These are phyloP conservation scores for Ptilonorhynchus violaceus DNA, from an alignment of 2,113 vertebrate genomes.

Conservation along the genomic window DNA sequence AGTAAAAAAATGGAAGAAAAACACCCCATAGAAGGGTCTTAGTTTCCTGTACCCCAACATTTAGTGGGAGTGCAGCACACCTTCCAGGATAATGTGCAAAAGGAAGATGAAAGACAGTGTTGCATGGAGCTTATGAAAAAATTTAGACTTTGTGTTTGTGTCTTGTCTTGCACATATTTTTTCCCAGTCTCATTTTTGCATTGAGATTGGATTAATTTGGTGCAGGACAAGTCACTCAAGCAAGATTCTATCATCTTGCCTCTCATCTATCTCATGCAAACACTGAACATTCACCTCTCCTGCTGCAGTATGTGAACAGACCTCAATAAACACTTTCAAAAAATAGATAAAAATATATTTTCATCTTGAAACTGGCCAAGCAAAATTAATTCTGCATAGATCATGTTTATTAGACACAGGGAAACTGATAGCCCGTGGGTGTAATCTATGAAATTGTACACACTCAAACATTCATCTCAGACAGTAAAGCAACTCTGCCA, in stretches of 20 bases:
- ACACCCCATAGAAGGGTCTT: background rate
- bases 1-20: background rate
- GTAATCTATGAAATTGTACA: constrained; percentile 21
- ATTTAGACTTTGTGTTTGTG: background rate
- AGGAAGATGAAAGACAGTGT: background rate
- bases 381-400: constrained; percentile 25
- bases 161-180: background rate
- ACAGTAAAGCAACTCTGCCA: background rate
- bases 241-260: background rate
- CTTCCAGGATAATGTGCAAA: background rate
- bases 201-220: background rate
- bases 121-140: background rate
- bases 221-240: background rate
- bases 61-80: rapidly evolving
- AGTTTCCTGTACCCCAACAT: background rate
- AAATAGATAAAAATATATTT: background rate
- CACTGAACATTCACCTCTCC: background rate
- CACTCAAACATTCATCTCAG: background rate
- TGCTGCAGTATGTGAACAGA: background rate
- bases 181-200: background rate
- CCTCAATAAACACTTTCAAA: background rate
- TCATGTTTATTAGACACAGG: constrained; percentile 1
- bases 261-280: background rate
- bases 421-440: background rate
- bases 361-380: constrained; percentile 29